phyloP scores from a whole-genome alignment of 2,888 invertebrate species.

The Drosophila suboccidentalis region DNA sequence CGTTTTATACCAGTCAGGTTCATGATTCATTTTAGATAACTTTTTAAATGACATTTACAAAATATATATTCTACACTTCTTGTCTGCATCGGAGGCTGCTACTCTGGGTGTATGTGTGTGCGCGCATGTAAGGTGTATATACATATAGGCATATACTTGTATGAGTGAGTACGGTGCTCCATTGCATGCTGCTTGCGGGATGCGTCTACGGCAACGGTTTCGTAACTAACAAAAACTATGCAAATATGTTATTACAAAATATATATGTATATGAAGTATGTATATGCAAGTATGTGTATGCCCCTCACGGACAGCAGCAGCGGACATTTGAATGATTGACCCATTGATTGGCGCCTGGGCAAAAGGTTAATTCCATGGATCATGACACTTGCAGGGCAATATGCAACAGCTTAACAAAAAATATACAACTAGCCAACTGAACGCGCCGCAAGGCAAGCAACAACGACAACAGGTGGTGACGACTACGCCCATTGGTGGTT shows the following conservation, averaged over 20 bases:
- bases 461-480: slow-evolving; percentile 34
- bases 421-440: slow-evolving; percentile 62
- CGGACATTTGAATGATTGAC: slow-evolving; percentile 10
- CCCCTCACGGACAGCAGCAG: slow-evolving; percentile 5
- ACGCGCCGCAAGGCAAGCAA: slow-evolving; percentile 33
- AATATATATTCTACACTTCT: slow-evolving; percentile 56
- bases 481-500: slow-evolving; percentile 11
- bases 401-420: slow-evolving; percentile 60
- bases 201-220: slow-evolving; percentile 24
- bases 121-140: slow-evolving; percentile 11
- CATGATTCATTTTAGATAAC: slow-evolving; percentile 51
- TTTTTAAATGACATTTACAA: slow-evolving; percentile 62
- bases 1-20: slow-evolving; percentile 39
- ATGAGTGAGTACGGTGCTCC: slow-evolving; percentile 15
- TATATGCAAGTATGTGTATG: slow-evolving; percentile 7
- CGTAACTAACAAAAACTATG: slow-evolving; percentile 52
- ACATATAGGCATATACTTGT: slow-evolving; percentile 10
- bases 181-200: slow-evolving; percentile 7
- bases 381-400: slow-evolving; percentile 23
- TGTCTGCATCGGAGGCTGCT: slow-evolving; percentile 36
- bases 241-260: slow-evolving; percentile 36
- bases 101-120: slow-evolving; percentile 11
- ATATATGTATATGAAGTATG: slow-evolving; percentile 28
- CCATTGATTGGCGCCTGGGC: slow-evolving; percentile 31
- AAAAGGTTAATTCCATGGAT: slow-evolving; percentile 33